Base-by-base conservation (phyloP, 1,140 invertebrate genomes). In the Drosophila funebris region DNA sequence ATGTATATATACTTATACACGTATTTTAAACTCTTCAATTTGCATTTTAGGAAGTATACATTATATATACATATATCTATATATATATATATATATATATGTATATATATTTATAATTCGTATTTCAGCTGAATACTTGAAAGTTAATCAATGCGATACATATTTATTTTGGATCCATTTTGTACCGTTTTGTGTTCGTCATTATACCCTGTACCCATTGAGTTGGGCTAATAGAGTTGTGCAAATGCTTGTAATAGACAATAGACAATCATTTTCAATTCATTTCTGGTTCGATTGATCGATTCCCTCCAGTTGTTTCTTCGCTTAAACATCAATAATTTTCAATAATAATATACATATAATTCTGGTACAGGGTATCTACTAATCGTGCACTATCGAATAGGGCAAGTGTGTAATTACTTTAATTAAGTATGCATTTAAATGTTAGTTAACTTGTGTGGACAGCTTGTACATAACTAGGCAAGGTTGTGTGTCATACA, bases 1-100 rank as follows among this genome's bases (percentile, higher is more conserved):
- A 8, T 56, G 18, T 64, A 9, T 54, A 56, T 66, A 53, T 53
- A 43, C 29, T 31, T 57, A 43, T 11, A 64, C 43, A 22, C 36
- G 14, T 41, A 57, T 53, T 44, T 66, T 68, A 60, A 60, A 68
- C 57, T 61, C 66, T 68, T 61, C 46, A 31, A 62, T 53, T 69
- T 68, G 33, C n/a, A 36, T 50, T 61, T 33, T 69, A 61, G 46
- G 66, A 53, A 61, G 14, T 71, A 63, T 37, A 39, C 13, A 53
- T 13, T 53, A 43, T 43, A 20, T 43, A 60, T 56, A n/a, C n/a
- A n/a, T n/a, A n/a, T n/a, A n/a, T n/a, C n/a, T n/a, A n/a, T n/a
- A n/a, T n/a, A n/a, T n/a, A n/a, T n/a, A n/a, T n/a, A n/a, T n/a
- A n/a, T n/a, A n/a, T n/a, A n/a, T n/a, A n/a, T n/a, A n/a, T n/a